Evolutionary conservation across 30 jellyfish, hydroid and myxozoan species (phyloP), one percentile per base, ranked within the genome.

Genomic region (Aurelia coerulea): DNA sequence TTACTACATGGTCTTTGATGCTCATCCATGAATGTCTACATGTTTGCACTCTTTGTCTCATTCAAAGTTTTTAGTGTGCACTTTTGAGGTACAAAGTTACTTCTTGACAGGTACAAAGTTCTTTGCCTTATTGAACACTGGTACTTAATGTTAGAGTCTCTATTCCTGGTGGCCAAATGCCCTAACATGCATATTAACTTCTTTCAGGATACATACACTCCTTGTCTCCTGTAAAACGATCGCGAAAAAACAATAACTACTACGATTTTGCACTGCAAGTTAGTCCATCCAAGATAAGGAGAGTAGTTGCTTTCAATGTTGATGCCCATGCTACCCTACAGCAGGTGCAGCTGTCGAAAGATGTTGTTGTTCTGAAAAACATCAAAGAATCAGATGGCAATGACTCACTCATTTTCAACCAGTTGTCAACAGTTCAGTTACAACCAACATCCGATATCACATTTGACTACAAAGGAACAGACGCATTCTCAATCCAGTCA

Each of bases 191-290:
- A 59, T 59, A 19, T 59, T 19, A 3, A 3, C 31, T 59, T 59
- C 4, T 59, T 59, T 59, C 68, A 41, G 86, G 74, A 8, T 76
- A 76, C 74, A 50, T 76, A 19, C 86, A 76, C 58, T 58, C 63
- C 2, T 29, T 76, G 65, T 50, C 74, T 62, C 87, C 76, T 13
- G 73, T 52, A 31, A 54, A 59, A 32, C 15, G 15, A 23, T 58
- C 75, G 7, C 53, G 73, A 76, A 62, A 6, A 59, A 59, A 62
- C 54, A 76, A 42, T 65, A 62, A 59, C 16, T 54, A 76, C 75
- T 76, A 76, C 33, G 75, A 76, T 39, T 76, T 76, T 15, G 18
- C 72, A 4, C 18, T 76, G 8, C 87, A 76, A 76, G 56, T 62
- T 10, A 76, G 87, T 56, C 87, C 87, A 6, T 18, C 76, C 2